Percentiles rank a stretch among this genome's conserved stretches.
Conservation (phyloP, 2,113 vertebrate species). For the Scatophagus argus region DNA sequence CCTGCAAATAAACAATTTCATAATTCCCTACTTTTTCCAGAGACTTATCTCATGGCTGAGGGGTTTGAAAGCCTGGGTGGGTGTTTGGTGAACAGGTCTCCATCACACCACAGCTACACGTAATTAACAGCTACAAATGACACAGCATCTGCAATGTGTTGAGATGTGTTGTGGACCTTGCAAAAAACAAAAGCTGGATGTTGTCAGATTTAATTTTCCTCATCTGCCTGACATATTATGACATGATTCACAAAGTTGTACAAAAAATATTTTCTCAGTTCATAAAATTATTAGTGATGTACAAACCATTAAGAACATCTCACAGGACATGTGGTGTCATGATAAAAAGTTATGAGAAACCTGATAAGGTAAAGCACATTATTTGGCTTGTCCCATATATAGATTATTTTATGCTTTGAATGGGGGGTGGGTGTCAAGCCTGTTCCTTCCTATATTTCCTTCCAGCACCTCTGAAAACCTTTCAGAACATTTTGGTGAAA, state of each 20-base stretch:
- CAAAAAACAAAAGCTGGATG: neutral
- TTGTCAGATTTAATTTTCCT: conserved; percentile 9
- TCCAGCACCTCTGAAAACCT: conserved; percentile 55
- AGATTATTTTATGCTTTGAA: conserved; percentile 31
- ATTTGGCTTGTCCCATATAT: conserved; percentile 37
- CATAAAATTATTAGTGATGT: conserved; percentile 24
- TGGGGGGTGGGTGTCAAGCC: conserved; percentile 18
- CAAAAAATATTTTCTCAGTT: conserved; percentile 31
- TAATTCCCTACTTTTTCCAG: conserved; percentile 7
- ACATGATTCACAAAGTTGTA: conserved; percentile 14
- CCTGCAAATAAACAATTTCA: conserved; percentile 16
- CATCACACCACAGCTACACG: conserved; percentile 39
- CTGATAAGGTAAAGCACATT: conserved; percentile 22
- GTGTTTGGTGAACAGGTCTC: conserved; percentile 22
- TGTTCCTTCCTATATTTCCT: conserved; percentile 41
- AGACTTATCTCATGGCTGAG: conserved; percentile 1
- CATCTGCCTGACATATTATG: neutral
- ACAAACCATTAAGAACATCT: conserved; percentile 32
- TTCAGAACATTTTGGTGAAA: conserved; percentile 24
- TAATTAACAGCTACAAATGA: conserved; percentile 43
- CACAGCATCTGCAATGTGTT: conserved; percentile 39
- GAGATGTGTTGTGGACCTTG: conserved; percentile 10
- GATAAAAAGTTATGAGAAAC: conserved; percentile 31
- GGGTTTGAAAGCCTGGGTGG: neutral
- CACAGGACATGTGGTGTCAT: conserved; percentile 24